Conservation (phyloP, 2,888 invertebrate genomes). For the Gerosis bhagava region DNA sequence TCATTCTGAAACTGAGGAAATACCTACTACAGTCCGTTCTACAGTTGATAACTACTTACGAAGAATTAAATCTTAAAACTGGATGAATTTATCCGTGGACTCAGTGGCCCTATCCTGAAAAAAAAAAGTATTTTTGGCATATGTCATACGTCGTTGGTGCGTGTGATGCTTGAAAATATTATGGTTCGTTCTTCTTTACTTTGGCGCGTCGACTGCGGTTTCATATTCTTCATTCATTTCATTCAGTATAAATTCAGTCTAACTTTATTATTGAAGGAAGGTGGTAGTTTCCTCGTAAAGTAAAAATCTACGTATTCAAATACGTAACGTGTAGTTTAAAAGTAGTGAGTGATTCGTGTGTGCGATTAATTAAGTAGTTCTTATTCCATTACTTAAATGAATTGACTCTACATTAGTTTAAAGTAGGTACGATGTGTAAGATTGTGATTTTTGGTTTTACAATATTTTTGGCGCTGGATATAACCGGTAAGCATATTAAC, state of each 20-base stretch:
- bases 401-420: neutral
- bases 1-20: no score
- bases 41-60: no score
- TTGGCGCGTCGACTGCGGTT: slow-evolving; percentile 30
- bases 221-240: slow-evolving; percentile 35
- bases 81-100: no score
- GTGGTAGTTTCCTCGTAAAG: slow-evolving; percentile 34
- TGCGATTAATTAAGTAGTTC: no score
- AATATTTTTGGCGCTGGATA: slow-evolving; percentile 43
- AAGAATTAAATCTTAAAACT: no score
- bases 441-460: slow-evolving; percentile 49
- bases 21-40: no score
- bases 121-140: no score
- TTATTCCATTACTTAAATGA: no score
- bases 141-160: no score
- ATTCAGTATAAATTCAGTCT: slow-evolving; percentile 37
- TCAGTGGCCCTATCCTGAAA: no score
- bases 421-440: slow-evolving; percentile 46
- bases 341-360: neutral
- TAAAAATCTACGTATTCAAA: slow-evolving; percentile 44
- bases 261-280: slow-evolving; percentile 25
- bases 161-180: no score
- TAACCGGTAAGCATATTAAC: slow-evolving; percentile 61
- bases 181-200: slow-evolving; percentile 16
- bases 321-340: slow-evolving; percentile 43